A percentile compares a stretch with the other conserved stretches of the same genome.
phyloP scores from a whole-genome alignment of 2,113 vertebrate species.

The Theristicus caerulescens region DNA sequence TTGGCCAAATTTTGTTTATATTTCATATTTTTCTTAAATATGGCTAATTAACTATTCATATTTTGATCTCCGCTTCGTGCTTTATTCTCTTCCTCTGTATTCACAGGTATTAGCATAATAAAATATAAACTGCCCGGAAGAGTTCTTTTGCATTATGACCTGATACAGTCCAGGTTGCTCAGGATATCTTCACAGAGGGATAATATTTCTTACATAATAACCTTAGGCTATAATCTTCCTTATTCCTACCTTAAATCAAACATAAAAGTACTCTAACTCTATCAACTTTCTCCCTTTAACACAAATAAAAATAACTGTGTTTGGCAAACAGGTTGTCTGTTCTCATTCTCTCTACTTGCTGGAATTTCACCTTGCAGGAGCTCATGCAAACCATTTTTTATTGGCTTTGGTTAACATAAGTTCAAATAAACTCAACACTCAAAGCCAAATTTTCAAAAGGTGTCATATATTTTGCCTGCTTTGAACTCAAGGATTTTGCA shows the following conservation, averaged over 20 bases:
- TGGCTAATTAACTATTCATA: neutral
- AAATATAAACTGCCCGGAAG: neutral
- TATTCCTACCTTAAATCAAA: constrained; percentile 43
- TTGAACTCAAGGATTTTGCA: constrained; percentile 62
- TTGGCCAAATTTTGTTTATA: neutral
- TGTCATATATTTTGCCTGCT: constrained; percentile 58
- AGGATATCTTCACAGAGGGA: neutral
- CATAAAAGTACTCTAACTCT: constrained; percentile 5
- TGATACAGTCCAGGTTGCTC: neutral
- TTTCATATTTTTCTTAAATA: neutral
- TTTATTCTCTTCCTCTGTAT: neutral
- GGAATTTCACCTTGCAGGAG: constrained; percentile 53
- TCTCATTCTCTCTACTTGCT: neutral
- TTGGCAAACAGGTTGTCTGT: constrained; percentile 42
- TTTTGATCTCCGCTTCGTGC: neutral
- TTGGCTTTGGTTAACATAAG: constrained; percentile 46
- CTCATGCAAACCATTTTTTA: constrained; percentile 46
- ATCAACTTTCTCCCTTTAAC: constrained; percentile 17
- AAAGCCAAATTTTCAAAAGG: constrained; percentile 60
- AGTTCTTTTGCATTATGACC: neutral
- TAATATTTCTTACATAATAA: neutral
- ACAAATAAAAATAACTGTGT: constrained; percentile 43
- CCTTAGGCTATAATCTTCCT: neutral
- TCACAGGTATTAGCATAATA: neutral
- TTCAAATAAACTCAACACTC: constrained; percentile 62